phyloP scores from a whole-genome alignment of 2,888 invertebrate species.

The Timema podura region DNA sequence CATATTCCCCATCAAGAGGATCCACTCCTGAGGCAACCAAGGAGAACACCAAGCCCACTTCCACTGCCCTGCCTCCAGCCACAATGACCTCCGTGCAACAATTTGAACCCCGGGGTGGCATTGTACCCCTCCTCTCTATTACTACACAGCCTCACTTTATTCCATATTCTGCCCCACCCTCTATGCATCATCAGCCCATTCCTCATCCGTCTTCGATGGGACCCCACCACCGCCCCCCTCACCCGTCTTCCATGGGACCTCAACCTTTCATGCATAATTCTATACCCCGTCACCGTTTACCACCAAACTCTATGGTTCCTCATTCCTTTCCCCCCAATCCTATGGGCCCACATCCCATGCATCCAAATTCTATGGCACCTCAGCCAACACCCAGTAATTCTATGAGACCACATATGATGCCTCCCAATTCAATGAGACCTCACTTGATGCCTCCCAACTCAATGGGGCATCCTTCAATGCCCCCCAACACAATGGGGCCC shows the following conservation, averaged over 20 bases:
- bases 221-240: slow-evolving; percentile 34
- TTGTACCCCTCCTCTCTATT: slow-evolving; percentile 41
- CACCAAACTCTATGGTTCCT: slow-evolving; percentile 39
- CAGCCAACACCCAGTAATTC: not conserved
- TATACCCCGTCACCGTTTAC: slow-evolving; percentile 42
- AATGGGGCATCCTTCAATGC: not conserved
- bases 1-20: slow-evolving; percentile 33
- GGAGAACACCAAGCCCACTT: slow-evolving; percentile 38
- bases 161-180: slow-evolving; percentile 42
- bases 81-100: slow-evolving; percentile 39
- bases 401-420: slow-evolving; percentile 18
- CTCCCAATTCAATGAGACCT: not conserved
- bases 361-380: slow-evolving; percentile 32
- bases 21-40: slow-evolving; percentile 37
- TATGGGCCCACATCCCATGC: slow-evolving; percentile 51
- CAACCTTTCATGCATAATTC: slow-evolving; percentile 42
- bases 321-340: slow-evolving; percentile 45
- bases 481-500: not conserved
- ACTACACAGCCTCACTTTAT: slow-evolving; percentile 38
- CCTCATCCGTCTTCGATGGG: slow-evolving; percentile 26
- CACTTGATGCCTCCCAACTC: not conserved
- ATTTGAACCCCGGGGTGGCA: slow-evolving; percentile 29
- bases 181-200: slow-evolving; percentile 36
- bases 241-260: slow-evolving; percentile 36
- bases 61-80: slow-evolving; percentile 41